These are phyloP conservation scores for Chloroclysta siterata DNA, from an alignment of 2,888 invertebrate genomes.

Conservation along the genomic window DNA sequence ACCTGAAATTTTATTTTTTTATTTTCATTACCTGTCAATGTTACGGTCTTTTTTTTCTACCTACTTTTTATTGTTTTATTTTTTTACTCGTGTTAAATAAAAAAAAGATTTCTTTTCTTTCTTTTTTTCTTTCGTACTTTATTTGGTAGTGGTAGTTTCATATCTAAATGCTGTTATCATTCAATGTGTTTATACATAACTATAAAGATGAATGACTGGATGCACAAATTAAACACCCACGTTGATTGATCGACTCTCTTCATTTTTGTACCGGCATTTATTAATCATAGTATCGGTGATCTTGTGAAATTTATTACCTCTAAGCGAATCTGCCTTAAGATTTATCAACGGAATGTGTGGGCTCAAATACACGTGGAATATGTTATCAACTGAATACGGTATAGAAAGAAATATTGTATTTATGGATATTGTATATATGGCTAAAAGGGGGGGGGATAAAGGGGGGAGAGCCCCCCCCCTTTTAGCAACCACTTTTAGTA, in stretches of 20 bases:
- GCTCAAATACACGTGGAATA: constrained; percentile 48
- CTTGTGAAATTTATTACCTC: constrained; percentile 84
- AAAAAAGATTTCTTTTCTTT: too few relatives aligned
- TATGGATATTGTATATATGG: too few relatives aligned
- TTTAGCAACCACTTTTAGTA: too few relatives aligned
- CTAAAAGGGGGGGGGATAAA: too few relatives aligned
- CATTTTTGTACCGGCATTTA: constrained; percentile 78
- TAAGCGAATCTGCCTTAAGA: constrained; percentile 79
- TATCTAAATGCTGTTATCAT: constrained; percentile 5
- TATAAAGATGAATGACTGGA: constrained; percentile 75
- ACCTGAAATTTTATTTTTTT: too few relatives aligned
- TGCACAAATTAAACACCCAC: constrained; percentile 83
- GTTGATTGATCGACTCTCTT: constrained; percentile 79
- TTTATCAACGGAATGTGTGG: constrained; percentile 83
- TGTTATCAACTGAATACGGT: constrained; percentile 43
- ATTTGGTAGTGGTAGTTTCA: too few relatives aligned
- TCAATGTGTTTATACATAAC: constrained; percentile 55
- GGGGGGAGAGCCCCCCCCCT: too few relatives aligned
- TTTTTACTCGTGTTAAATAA: too few relatives aligned
- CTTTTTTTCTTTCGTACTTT: too few relatives aligned
- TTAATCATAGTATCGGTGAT: constrained; percentile 79
- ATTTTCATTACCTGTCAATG: too few relatives aligned
- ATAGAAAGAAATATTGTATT: not conserved
- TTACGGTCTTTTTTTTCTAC: too few relatives aligned
- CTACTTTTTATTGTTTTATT: too few relatives aligned